Evolutionary conservation across 2,888 invertebrate species (phyloP), one percentile per base, ranked within the genome.

Genomic region (Stenichneumon culpator): DNA sequence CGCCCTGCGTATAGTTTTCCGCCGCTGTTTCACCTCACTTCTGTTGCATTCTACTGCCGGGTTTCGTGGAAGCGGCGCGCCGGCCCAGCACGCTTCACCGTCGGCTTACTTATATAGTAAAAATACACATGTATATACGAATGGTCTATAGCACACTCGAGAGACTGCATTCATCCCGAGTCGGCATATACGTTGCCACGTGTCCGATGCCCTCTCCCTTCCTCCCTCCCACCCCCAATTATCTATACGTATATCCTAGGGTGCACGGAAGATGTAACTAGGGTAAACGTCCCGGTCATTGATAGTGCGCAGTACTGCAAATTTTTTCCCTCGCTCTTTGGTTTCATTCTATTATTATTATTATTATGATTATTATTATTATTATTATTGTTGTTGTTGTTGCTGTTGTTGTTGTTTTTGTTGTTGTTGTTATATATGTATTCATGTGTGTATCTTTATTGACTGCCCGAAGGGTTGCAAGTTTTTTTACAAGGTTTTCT

Each of bases 1-100:
- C 79, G 75, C 70, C 50, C 72, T 79, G 77, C 87, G 86, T 89
- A 78, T 88, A 87, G 86, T 84, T 39, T 16, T 14, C 19, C 68
- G 82, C 63, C 65, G 69, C 50, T 79, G 22, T 47, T 52, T 77
- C 74, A 39, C 36, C 52, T 77, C 39, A 32, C 65, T 65, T 65
- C 50, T 50, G 44, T 44, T 44, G 3, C 14, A 60, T 25, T 16
- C 14, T 60, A 32, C 28, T 52, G 67, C 67, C 22, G 47, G 19
- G 16, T 63, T 77, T 77, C 75, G 67, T 54, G 52, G 50, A 77
- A 77, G 36, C 67, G 25, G 52, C 52, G 65, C 50, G 52, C 65
- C 22, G 28, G 32, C 50, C 16, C 52, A 14, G 5, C 44, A 63
- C 74, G 32, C 50, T 75, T 32, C 9, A 47, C 11, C 28, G 60